These are phyloP conservation scores for Ypsolopha sequella DNA, from an alignment of 2,888 invertebrate genomes.

Conservation along the genomic window DNA sequence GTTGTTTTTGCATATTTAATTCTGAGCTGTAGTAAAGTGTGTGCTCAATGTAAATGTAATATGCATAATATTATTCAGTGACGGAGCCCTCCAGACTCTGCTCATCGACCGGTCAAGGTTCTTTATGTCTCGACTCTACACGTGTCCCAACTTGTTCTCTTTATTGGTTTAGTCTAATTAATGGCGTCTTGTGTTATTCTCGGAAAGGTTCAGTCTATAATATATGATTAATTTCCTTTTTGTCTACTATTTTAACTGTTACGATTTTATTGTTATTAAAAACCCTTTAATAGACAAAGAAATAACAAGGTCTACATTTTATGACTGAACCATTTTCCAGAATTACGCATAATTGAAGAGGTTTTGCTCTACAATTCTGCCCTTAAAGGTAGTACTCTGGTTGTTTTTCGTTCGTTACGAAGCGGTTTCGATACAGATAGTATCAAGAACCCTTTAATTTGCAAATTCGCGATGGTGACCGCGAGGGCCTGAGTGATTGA, in stretches of 20 bases:
- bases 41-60: no score
- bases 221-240: constrained; percentile 41
- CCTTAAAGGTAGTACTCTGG: not conserved
- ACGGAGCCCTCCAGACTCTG: no score
- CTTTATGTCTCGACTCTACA: constrained; percentile 35
- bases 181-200: constrained; percentile 53
- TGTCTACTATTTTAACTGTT: not conserved
- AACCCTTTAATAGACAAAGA: no score
- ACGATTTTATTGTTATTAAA: no score
- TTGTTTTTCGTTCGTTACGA: not conserved
- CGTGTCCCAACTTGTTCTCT: constrained; percentile 60
- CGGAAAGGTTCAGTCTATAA: constrained; percentile 32
- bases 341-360: not conserved
- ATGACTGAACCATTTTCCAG: not conserved
- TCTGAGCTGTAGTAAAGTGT: no score
- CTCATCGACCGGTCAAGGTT: constrained; percentile 8
- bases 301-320: no score
- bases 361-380: not conserved
- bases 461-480: constrained; percentile 45
- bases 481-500: constrained; percentile 54
- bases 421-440: constrained; percentile 16
- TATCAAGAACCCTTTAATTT: constrained; percentile 47
- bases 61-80: no score
- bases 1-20: no score
- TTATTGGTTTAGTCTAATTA: constrained; percentile 67